Conservation (phyloP, 1,140 invertebrate genomes). For the Zaprionus ornatus region DNA sequence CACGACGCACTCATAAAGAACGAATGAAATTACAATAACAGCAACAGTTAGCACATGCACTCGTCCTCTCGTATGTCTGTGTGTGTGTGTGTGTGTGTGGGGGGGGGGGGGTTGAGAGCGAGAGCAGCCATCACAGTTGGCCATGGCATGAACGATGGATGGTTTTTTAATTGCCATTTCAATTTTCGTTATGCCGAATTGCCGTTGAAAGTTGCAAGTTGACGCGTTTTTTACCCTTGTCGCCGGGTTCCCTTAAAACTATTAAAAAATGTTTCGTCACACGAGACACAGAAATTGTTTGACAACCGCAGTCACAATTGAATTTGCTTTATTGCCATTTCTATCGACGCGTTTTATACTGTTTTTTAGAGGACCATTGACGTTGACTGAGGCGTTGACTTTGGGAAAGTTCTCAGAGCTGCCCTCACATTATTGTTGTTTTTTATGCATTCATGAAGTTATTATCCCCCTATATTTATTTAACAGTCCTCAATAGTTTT, state of each 20-base stretch:
- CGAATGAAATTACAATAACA: slow-evolving; percentile 76
- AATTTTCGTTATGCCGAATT: slow-evolving; percentile 76
- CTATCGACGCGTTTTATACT: slow-evolving; percentile 63
- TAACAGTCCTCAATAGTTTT: slow-evolving; percentile 6
- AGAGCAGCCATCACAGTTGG: slow-evolving; percentile 47
- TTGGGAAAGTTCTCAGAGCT: not conserved
- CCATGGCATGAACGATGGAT: slow-evolving; percentile 74
- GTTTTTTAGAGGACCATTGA: slow-evolving; percentile 36
- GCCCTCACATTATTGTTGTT: not conserved
- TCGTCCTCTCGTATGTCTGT: slow-evolving; percentile 17
- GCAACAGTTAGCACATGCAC: slow-evolving; percentile 42
- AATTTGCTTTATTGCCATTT: slow-evolving; percentile 71
- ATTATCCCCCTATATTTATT: slow-evolving; percentile 56
- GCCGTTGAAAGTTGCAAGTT: slow-evolving; percentile 44
- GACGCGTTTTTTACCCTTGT: slow-evolving; percentile 29
- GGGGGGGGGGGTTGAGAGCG: not conserved
- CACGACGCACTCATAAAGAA: slow-evolving; percentile 47
- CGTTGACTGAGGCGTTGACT: not conserved
- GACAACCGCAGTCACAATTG: slow-evolving; percentile 78
- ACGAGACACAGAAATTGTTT: slow-evolving; percentile 66
- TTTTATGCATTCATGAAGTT: slow-evolving; percentile 6
- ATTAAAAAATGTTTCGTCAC: slow-evolving; percentile 61
- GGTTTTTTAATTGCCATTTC: slow-evolving; percentile 82
- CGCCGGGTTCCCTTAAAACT: slow-evolving; percentile 32
- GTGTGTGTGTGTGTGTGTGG: slow-evolving; percentile 16